Percentiles rank a stretch among this genome's conserved stretches.
These are phyloP conservation scores for Neotoxoptera formosana DNA, from an alignment of 1,140 invertebrate species.

Conservation along the genomic window DNA sequence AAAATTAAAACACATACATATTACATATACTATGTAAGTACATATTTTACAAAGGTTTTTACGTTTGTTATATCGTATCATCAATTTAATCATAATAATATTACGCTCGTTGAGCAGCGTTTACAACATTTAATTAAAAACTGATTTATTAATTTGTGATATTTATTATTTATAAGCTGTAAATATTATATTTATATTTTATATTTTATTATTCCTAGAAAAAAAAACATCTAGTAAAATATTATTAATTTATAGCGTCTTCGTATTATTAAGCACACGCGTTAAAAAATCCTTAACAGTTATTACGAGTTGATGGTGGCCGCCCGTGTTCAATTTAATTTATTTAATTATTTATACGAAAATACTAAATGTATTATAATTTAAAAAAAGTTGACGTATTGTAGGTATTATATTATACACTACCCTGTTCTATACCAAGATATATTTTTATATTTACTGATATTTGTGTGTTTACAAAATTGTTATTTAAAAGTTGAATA, in stretches of 20 bases:
- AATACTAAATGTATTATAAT: neutral
- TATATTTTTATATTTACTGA: constrained; percentile 8
- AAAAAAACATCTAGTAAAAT: neutral
- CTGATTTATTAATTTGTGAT: neutral
- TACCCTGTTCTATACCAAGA: neutral
- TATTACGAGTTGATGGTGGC: neutral
- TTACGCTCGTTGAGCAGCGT: neutral
- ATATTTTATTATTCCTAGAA: neutral
- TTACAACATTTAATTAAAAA: neutral
- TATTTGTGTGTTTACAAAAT: neutral
- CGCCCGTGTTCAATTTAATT: constrained; percentile 2
- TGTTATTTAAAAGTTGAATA: neutral
- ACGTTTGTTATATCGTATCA: no score
- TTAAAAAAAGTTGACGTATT: neutral
- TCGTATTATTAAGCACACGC: neutral
- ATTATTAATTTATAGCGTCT: neutral
- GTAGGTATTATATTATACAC: neutral
- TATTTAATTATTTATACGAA: neutral
- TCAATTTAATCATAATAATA: neutral
- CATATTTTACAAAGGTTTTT: neutral
- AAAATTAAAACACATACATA: neutral
- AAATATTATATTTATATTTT: neutral
- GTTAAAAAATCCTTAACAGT: neutral
- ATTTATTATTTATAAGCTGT: neutral
- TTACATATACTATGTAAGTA: neutral